Evolutionary conservation across 2,888 invertebrate species (phyloP).

Genomic region (Silvanus unidentatus): DNA sequence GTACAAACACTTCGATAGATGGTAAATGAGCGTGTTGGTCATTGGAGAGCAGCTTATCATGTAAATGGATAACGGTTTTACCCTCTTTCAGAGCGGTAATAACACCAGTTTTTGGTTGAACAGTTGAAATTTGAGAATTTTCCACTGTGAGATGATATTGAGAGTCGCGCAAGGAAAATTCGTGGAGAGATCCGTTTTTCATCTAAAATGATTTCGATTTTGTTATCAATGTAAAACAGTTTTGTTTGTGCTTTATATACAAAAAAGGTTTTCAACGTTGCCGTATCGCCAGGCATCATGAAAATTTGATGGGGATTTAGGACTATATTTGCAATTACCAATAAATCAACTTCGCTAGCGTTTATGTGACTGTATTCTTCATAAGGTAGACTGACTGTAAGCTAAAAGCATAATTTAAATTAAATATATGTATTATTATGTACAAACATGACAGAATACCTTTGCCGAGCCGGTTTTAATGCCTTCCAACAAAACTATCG

Average conservation of each 20-base stretch:
- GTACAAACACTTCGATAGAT: conserved; percentile 63
- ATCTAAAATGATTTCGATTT: conserved; percentile 41
- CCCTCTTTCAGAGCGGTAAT: conserved; percentile 53
- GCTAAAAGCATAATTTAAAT: no score
- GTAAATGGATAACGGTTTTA: conserved; percentile 54
- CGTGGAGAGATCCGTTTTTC: conserved; percentile 59
- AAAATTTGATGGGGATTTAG: conserved; percentile 82
- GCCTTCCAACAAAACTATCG: conserved; percentile 86
- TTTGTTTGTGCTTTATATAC: conserved; percentile 41
- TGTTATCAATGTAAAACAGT: not conserved
- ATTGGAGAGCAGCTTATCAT: conserved; percentile 58
- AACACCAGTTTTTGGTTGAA: conserved; percentile 45
- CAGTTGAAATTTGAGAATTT: conserved; percentile 50
- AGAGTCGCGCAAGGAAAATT: conserved; percentile 58
- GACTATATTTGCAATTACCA: conserved; percentile 92
- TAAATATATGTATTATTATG: no score
- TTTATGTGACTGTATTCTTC: conserved; percentile 55
- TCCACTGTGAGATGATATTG: conserved; percentile 71
- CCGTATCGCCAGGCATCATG: conserved; percentile 71
- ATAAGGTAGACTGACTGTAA: conserved; percentile 53
- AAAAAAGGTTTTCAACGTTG: conserved; percentile 66
- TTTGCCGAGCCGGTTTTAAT: conserved; percentile 77
- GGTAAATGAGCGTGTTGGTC: conserved; percentile 53
- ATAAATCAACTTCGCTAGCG: conserved; percentile 63
- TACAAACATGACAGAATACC: no score